Base-by-base conservation (phyloP, 2,888 invertebrate genomes). In the Cosmia trapezina region DNA sequence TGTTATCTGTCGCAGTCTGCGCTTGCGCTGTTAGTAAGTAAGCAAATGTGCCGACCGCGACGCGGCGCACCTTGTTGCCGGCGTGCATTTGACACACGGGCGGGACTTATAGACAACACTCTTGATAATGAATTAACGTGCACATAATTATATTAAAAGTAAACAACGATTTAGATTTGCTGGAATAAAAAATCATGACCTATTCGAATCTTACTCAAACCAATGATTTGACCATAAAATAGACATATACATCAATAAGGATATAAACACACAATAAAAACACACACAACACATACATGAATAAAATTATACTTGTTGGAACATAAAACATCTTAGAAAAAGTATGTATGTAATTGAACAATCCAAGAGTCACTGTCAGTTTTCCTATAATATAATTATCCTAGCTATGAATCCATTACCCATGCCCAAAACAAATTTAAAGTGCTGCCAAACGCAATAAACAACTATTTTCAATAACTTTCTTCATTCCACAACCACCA, bases 11-110 rank as follows among this genome's bases (percentile, higher is more conserved):
- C 57, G 49, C 57, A 45, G 54, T 67, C 59, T 67, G 78, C 72
- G 70, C 73, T 64, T 64, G 70, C 68, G 49, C 54, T 22, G 79
- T 28, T 28, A 28, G 28, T 81, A 81, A 81, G 84, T 84, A 83
- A 80, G 84, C 84, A 84, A 80, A 82, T 80, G 75, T 84, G 77
- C 62, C 74, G 76, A n/a, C n/a, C n/a, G n/a, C n/a, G n/a, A 43
- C 79, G 49, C 59, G 62, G 71, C 78, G 70, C 81, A 81, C 81
- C 76, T 81, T 66, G 75, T 67, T 67, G 56, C 73, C 53, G 61
- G 78, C 70, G 61, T 70, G 69, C 59, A 56, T 63, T 43, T 49
- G 65, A 81, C 81, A 81, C 7, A 81, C 71, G 49, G 63, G 37
- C 12, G 4, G 14, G 9, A 14, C 60, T 47, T 17, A 70, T 60